Evolutionary conservation across 2,888 invertebrate genomes (phyloP), one percentile per base, ranked within the genome.

Genomic region (Iphiclides podalirius): DNA sequence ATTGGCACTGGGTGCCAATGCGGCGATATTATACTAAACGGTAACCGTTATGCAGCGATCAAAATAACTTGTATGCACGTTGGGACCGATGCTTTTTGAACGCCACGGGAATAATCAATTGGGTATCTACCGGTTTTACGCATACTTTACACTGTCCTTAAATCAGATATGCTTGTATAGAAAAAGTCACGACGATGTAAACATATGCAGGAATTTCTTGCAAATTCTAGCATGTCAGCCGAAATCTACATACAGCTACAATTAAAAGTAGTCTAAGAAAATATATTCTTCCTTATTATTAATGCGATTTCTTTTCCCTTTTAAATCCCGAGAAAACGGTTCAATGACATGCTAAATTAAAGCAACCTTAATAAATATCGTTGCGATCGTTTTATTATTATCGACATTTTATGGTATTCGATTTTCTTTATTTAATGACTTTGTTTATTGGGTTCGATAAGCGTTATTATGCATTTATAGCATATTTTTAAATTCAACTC

Each of bases 11-110:
- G 64, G 70, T 71, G 70, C 72, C 69, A 66, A 70, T 67, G 72
- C 68, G 70, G 64, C 64, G 62, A 63, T 67, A 65, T 50, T 65
- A 61, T 63, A 71, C 66, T 71, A 72, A 73, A 69, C 63, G 61
- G 57, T 59, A 67, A 75, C 81, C 78, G 82, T 81, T 83, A 82
- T 69, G 61, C 71, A 71, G 67, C 65, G 63, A 75, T 70, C 71
- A 65, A 77, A 79, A 77, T 71, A 76, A 76, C 75, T 72, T 72
- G 69, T 71, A 65, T 72, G 72, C 72, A 73, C 66, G 70, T 75
- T 74, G 66, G 62, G 60, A 68, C 64, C 57, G 65, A 63, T 73
- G 70, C 64, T 72, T 70, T 67, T 63, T 59, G 60, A 57, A 71
- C 75, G 70, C 61, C 60, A 61, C 57, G 60, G 59, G 79, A 76